Evolutionary conservation across 2,113 vertebrate genomes (phyloP), one percentile per base, ranked within the genome.

Genomic region (Toxotes chatareus): DNA sequence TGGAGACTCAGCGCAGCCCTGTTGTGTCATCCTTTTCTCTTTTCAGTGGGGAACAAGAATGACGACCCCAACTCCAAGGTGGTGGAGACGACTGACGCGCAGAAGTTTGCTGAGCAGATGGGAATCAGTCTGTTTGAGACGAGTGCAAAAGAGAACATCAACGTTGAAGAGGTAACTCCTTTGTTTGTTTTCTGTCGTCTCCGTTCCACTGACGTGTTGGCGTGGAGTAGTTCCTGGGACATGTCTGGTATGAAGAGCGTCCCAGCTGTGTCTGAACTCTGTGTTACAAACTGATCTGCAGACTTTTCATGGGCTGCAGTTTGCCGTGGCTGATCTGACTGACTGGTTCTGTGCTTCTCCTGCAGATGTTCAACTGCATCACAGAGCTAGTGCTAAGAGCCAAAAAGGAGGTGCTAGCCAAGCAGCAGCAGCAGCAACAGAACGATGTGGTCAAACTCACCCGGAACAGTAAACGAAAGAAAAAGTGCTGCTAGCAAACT

Each of bases 321-420:
- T 27, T 27, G 27, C 27, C 27, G 27, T 27, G 27, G 27, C 27
- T 27, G 27, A 27, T 27, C 27, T 27, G 27, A 27, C 27, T n/a
- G 5, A 6, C 42, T 62, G 34, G 32, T 38, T 71, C 62, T 83
- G 57, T 77, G 55, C 44, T 13, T 71, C 27, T 66, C 55, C 34
- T 31, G 74, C 94, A 99, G 98, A 99, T 99, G 98, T 99, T 99
- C 94, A 99, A 98, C 94, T 98, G 97, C 95, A 99, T 99, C 96
- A 99, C 98, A 55, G 98, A 99, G 95, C 94, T 99, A 69, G 98
- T 99, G 86, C 96, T 99, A 73, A 95, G 96, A 93, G 97, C 97
- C 73, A 99, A 99, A 96, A 99, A 99, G 94, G 98, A 99, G 87
- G 98, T 98, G 86, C 67, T 98, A 59, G 98, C 98, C 23, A 99